These are phyloP conservation scores for Drosophila bifasciata DNA, from an alignment of 1,140 invertebrate species.

Conservation along the genomic window DNA sequence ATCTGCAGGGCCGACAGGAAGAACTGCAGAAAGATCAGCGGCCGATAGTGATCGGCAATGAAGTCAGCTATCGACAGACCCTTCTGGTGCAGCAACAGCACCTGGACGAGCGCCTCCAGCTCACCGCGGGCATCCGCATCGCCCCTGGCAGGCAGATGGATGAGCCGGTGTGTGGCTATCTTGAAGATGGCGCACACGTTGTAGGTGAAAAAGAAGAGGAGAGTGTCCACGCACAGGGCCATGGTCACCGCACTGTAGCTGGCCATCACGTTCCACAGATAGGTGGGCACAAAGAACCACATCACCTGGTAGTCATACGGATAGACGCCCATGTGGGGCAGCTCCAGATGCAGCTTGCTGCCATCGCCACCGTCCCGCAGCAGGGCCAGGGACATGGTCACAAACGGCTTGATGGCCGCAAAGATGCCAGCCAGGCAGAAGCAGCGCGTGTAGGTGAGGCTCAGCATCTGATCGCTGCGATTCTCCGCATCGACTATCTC, in stretches of 20 bases:
- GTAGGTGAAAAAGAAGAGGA: conserved; percentile 67
- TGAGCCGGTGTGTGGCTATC: conserved; percentile 61
- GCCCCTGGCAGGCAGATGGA: conserved; percentile 31
- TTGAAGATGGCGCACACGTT: conserved; percentile 70
- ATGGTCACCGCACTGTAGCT: conserved; percentile 62
- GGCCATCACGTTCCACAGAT: conserved; percentile 63
- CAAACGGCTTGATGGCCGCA: conserved; percentile 53
- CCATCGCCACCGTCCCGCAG: conserved; percentile 26
- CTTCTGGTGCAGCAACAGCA: conserved; percentile 60
- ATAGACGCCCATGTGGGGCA: conserved; percentile 55
- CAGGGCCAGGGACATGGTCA: conserved; percentile 40
- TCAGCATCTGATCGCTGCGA: conserved; percentile 55
- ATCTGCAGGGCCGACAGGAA: conserved; percentile 59
- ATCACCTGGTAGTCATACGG: conserved; percentile 45
- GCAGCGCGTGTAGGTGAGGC: conserved; percentile 53
- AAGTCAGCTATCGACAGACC: conserved; percentile 53
- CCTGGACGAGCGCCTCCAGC: conserved; percentile 29
- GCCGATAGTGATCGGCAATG: conserved; percentile 36
- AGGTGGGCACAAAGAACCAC: conserved; percentile 54
- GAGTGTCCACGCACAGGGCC: conserved; percentile 61
- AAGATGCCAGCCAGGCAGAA: conserved; percentile 51
- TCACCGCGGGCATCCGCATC: conserved; percentile 14
- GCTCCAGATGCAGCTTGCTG: conserved; percentile 34
- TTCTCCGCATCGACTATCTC: conserved; percentile 60
- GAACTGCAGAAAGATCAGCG: conserved; percentile 64